phyloP scores from a whole-genome alignment of 92 coral and sea anemone species.

The Muricea muricata region DNA sequence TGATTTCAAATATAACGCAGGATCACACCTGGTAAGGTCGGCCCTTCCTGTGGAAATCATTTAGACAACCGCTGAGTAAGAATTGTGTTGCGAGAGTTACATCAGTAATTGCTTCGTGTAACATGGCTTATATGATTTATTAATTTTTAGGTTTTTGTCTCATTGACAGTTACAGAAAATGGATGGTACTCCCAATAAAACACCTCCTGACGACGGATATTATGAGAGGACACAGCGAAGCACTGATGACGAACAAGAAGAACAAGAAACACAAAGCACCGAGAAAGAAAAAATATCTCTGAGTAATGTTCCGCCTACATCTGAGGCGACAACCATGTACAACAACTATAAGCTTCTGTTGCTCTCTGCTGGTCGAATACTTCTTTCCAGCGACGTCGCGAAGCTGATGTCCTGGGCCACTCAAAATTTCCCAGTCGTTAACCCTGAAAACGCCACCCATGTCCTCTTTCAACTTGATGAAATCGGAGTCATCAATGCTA shows the following conservation, averaged over 20 bases:
- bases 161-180: no score
- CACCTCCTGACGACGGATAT: no score
- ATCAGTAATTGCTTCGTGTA: no score
- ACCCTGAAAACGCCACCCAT: neutral
- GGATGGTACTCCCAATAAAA: no score
- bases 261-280: neutral
- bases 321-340: neutral
- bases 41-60: no score
- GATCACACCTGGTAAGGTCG: no score
- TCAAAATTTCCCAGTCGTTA: neutral
- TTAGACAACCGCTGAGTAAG: no score
- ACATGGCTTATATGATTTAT: no score
- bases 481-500: neutral
- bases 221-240: neutral
- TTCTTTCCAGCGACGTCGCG: neutral
- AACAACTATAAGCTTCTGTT: constrained; percentile 5
- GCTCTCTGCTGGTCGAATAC: neutral
- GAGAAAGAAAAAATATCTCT: neutral
- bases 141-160: no score
- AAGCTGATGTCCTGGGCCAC: neutral
- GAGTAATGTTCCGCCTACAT: neutral
- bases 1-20: no score
- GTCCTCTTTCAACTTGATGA: neutral
- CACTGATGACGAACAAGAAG: neutral
- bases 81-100: no score